These are phyloP conservation scores for Lagria hirta DNA, from an alignment of 2,888 invertebrate genomes.

Conservation along the genomic window DNA sequence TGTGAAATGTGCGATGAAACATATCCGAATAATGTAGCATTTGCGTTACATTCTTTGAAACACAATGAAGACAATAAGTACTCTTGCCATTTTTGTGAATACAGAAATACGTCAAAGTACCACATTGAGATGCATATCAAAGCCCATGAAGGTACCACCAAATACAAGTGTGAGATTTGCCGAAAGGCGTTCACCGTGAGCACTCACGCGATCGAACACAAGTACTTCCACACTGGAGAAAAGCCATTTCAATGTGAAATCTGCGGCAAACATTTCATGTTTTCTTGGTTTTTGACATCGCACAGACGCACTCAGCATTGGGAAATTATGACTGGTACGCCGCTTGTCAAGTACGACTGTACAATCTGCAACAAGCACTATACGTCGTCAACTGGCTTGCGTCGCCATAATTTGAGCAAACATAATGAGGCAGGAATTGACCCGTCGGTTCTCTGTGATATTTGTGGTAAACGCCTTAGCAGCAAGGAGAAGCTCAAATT, in stretches of 20 bases:
- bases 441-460: slow-evolving; percentile 57
- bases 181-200: slow-evolving; percentile 55
- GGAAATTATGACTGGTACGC: slow-evolving; percentile 52
- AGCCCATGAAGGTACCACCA: slow-evolving; percentile 55
- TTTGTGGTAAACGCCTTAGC: slow-evolving; percentile 60
- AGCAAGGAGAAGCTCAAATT: slow-evolving; percentile 57
- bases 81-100: slow-evolving; percentile 47
- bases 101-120: slow-evolving; percentile 44
- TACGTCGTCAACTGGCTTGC: slow-evolving; percentile 45
- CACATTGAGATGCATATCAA: slow-evolving; percentile 51
- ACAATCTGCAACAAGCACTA: slow-evolving; percentile 50
- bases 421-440: slow-evolving; percentile 53
- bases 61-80: slow-evolving; percentile 44
- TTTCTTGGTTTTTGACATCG: slow-evolving; percentile 57
- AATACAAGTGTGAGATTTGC: slow-evolving; percentile 55
- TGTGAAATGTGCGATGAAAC: slow-evolving; percentile 47
- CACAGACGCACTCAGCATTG: slow-evolving; percentile 58
- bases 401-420: slow-evolving; percentile 47
- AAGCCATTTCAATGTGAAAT: slow-evolving; percentile 56
- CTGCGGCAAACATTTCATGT: slow-evolving; percentile 59
- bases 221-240: slow-evolving; percentile 58
- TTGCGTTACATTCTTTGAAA: slow-evolving; percentile 44
- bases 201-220: slow-evolving; percentile 56
- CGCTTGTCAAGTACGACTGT: slow-evolving; percentile 51
- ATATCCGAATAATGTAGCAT: slow-evolving; percentile 46